Conservation (phyloP, 1,140 invertebrate genomes). For the Polypedilum vanderplanki region DNA sequence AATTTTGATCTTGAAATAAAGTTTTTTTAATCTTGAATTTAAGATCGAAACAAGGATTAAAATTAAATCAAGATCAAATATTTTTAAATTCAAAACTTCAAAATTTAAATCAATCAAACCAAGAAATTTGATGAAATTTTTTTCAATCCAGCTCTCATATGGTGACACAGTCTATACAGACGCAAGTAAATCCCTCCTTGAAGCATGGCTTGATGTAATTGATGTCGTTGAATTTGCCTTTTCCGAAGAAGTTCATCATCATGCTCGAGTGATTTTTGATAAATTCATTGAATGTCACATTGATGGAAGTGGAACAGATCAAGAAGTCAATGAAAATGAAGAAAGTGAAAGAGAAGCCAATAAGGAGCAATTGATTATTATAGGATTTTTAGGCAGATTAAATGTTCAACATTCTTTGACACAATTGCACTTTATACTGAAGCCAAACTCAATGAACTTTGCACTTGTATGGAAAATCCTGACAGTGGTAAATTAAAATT, state of each 20-base stretch:
- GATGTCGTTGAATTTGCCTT: slow-evolving; percentile 46
- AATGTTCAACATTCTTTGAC: slow-evolving; percentile 46
- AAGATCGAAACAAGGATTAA: too few species aligned
- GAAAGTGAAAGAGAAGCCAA: slow-evolving; percentile 62
- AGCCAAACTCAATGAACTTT: slow-evolving; percentile 31
- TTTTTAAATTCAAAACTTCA: neutral
- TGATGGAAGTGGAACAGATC: slow-evolving; percentile 56
- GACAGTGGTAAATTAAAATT: neutral
- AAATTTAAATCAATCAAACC: too few species aligned
- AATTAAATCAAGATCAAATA: neutral
- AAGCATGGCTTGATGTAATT: slow-evolving; percentile 57
- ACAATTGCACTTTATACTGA: slow-evolving; percentile 46
- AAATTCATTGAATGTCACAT: slow-evolving; percentile 65
- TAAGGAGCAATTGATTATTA: slow-evolving; percentile 59
- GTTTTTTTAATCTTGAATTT: too few species aligned
- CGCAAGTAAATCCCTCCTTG: slow-evolving; percentile 63
- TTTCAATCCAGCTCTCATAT: slow-evolving; percentile 40
- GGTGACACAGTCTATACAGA: slow-evolving; percentile 64
- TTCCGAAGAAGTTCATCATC: slow-evolving; percentile 35
- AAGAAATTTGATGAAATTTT: too few species aligned
- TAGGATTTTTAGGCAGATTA: slow-evolving; percentile 51
- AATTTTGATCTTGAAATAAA: slow-evolving; percentile 15
- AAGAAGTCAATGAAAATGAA: slow-evolving; percentile 58
- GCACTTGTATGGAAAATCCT: slow-evolving; percentile 46
- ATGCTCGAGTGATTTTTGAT: slow-evolving; percentile 54